Percentiles rank a stretch among this genome's conserved stretches.
phyloP scores from a whole-genome alignment of 1,140 invertebrate species.

The Zaprionus gabonicus region DNA sequence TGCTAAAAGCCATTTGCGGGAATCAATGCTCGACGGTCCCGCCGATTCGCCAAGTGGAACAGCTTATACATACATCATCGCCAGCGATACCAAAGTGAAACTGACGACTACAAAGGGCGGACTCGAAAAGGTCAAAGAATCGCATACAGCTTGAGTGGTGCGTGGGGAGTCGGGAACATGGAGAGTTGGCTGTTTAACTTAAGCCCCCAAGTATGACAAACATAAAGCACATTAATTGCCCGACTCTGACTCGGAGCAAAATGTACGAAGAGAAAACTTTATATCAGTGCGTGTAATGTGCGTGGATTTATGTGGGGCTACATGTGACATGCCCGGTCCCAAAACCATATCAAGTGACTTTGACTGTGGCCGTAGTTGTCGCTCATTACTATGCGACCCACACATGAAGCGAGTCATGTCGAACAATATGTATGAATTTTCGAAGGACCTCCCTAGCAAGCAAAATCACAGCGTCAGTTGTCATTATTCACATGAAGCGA shows the following conservation, averaged over 20 bases:
- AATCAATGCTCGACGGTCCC: constrained; percentile 58
- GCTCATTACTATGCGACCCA: constrained; percentile 77
- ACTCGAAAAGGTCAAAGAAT: constrained; percentile 46
- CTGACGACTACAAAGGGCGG: constrained; percentile 35
- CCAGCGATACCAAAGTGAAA: constrained; percentile 19
- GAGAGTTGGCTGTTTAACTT: constrained; percentile 25
- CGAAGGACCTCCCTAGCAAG: constrained; percentile 54
- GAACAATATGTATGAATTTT: constrained; percentile 14
- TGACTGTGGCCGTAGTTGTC: constrained; percentile 33
- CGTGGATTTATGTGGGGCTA: constrained; percentile 33
- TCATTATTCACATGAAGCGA: constrained; percentile 73
- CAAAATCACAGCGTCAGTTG: constrained; percentile 72
- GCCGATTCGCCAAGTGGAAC: constrained; percentile 19
- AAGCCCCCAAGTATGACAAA: constrained; percentile 60
- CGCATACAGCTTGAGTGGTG: constrained; percentile 6
- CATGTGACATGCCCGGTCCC: constrained; percentile 25
- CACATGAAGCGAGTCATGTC: constrained; percentile 46
- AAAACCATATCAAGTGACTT: constrained; percentile 14
- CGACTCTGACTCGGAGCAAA: constrained; percentile 42
- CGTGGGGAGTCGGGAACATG: not conserved
- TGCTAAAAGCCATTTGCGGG: constrained; percentile 36
- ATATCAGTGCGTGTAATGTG: constrained; percentile 48
- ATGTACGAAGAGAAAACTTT: constrained; percentile 23
- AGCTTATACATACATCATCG: constrained; percentile 33
- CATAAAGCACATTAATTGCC: constrained; percentile 79